A percentile compares a stretch with the other conserved stretches of the same genome.
Conservation (phyloP, 2,888 invertebrate species). For the Halictus quadricinctus region DNA sequence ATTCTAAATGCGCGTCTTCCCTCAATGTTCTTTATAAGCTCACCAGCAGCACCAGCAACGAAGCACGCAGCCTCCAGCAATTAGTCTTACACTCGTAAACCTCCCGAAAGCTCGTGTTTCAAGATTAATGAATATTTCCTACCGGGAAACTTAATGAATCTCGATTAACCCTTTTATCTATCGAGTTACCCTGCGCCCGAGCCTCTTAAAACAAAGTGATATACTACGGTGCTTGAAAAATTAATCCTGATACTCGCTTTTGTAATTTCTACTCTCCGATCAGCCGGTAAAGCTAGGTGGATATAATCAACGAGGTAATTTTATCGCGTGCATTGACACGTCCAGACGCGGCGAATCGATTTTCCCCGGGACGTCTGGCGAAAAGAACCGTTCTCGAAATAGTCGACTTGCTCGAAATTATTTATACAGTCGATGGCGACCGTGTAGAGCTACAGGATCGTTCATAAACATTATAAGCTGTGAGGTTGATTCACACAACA, state of each 20-base stretch:
- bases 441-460: not conserved
- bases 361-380: conserved; percentile 7
- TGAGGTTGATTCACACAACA: not conserved
- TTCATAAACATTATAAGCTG: not conserved
- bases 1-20: not conserved
- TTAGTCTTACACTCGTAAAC: conserved; percentile 29
- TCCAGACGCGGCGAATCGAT: conserved; percentile 41
- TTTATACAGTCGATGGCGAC: not conserved
- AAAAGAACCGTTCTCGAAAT: conserved; percentile 14
- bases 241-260: conserved; percentile 13
- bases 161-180: conserved; percentile 47
- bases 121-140: conserved; percentile 47
- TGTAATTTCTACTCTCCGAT: not conserved
- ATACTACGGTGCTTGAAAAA: not conserved
- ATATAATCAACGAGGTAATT: conserved; percentile 6
- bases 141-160: conserved; percentile 43
- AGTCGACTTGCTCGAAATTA: conserved; percentile 18
- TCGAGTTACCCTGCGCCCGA: not conserved
- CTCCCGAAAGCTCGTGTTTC: conserved; percentile 32
- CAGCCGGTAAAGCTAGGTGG: not conserved
- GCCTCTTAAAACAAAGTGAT: not conserved
- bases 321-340: conserved; percentile 34
- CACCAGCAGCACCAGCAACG: not conserved
- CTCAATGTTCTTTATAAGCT: not conserved
- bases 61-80: conserved; percentile 3